phyloP scores from a whole-genome alignment of 2,888 invertebrate genomes.

The Idaea biselata region DNA sequence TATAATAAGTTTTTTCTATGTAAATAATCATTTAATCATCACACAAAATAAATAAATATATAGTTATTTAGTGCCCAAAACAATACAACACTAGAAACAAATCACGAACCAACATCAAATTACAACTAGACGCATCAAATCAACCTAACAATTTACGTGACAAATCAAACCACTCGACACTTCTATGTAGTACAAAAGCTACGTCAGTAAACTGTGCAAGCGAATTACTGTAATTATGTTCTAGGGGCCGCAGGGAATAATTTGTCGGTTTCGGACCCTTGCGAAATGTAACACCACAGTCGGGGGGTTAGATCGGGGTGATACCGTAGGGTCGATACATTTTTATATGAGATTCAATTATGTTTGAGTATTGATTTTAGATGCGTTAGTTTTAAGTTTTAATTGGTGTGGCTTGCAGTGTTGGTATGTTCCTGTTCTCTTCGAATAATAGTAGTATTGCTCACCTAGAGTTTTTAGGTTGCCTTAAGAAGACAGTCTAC shows the following conservation, averaged over 20 bases:
- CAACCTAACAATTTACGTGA: neutral
- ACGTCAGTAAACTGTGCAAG: constrained; percentile 53
- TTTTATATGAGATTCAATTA: constrained; percentile 35
- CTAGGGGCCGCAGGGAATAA: constrained; percentile 57
- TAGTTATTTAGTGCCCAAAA: neutral
- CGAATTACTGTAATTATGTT: constrained; percentile 71
- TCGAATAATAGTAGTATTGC: neutral
- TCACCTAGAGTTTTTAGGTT: too few species aligned
- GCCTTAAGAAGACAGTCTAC: too few species aligned
- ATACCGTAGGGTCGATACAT: constrained; percentile 33
- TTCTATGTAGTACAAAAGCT: constrained; percentile 32
- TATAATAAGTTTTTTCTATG: too few species aligned
- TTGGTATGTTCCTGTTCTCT: neutral
- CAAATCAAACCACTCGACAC: constrained; percentile 6
- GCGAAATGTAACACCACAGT: constrained; percentile 53
- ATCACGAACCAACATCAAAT: neutral
- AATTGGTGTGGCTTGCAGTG: neutral
- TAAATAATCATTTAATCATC: too few species aligned
- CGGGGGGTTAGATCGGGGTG: constrained; percentile 17
- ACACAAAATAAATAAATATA: neutral
- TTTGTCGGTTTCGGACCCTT: constrained; percentile 55
- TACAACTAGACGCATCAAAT: neutral
- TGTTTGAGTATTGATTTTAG: constrained; percentile 14
- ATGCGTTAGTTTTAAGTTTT: neutral
- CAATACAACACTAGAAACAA: neutral